These are phyloP conservation scores for Sphaeridia pumilis DNA, from an alignment of 2,888 invertebrate species.

Conservation along the genomic window DNA sequence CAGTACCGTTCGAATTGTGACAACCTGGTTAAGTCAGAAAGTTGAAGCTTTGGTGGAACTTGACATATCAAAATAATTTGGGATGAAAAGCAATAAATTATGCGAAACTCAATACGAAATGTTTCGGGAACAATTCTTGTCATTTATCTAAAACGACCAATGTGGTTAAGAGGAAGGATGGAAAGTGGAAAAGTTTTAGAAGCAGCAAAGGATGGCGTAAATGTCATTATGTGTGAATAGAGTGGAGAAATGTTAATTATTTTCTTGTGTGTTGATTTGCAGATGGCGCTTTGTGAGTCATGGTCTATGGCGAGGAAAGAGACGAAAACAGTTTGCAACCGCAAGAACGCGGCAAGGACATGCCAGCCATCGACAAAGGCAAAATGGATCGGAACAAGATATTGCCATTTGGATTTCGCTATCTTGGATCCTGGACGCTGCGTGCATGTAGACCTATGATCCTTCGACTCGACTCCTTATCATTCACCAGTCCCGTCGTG, in stretches of 20 bases:
- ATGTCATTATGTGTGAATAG: background rate
- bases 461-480: slow-evolving; percentile 61
- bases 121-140: background rate
- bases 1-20: too few relatives aligned
- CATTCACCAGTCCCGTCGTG: slow-evolving; percentile 87
- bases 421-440: background rate
- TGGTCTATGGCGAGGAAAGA: too few relatives aligned
- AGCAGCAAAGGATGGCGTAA: background rate
- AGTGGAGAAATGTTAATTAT: too few relatives aligned
- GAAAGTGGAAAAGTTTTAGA: background rate
- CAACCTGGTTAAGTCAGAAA: too few relatives aligned
- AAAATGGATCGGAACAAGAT: background rate
- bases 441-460: slow-evolving; percentile 1
- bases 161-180: background rate
- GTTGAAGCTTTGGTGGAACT: too few relatives aligned
- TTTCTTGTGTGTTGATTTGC: too few relatives aligned
- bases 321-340: background rate
- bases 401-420: background rate
- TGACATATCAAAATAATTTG: slow-evolving; percentile 1
- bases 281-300: too few relatives aligned
- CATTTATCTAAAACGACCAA: too few relatives aligned
- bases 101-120: background rate
- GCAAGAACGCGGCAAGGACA: too few relatives aligned
- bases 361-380: background rate
- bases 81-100: slow-evolving; percentile 3